Conservation (phyloP, 2,888 invertebrate species). For the Microctonus aethiopoides region DNA sequence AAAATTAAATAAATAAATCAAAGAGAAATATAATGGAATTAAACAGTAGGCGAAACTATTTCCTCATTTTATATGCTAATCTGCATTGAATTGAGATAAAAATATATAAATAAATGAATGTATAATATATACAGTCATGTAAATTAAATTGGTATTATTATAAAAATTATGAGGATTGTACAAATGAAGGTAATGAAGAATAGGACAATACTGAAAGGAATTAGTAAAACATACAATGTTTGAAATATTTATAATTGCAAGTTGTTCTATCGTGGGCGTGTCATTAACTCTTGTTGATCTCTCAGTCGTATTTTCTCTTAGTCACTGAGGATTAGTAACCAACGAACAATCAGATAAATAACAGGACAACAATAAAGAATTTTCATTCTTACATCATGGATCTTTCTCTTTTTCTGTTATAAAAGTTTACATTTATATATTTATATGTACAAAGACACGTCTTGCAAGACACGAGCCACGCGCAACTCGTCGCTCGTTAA, state of each 20-base stretch:
- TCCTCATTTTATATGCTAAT: slow-evolving; percentile 35
- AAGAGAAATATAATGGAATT: neutral
- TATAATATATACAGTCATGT: slow-evolving; percentile 14
- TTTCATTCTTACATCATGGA: neutral
- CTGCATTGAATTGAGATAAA: slow-evolving; percentile 13
- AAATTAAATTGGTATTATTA: slow-evolving; percentile 21
- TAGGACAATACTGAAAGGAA: neutral
- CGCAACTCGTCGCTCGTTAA: slow-evolving; percentile 41
- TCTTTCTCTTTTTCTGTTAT: neutral
- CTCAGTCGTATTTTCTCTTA: neutral
- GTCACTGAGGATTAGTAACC: neutral
- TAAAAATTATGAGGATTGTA: neutral
- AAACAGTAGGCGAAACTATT: neutral
- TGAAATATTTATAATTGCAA: slow-evolving; percentile 26
- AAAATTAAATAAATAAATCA: neutral
- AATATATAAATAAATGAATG: too few relatives aligned
- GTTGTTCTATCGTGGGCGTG: slow-evolving; percentile 56
- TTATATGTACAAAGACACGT: too few relatives aligned
- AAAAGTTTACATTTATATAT: neutral
- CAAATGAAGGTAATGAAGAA: slow-evolving; percentile 14
- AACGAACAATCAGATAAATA: neutral
- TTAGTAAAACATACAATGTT: slow-evolving; percentile 1
- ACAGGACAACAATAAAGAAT: neutral
- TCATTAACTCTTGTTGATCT: slow-evolving; percentile 51
- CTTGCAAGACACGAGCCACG: slow-evolving; percentile 34